phyloP scores from a whole-genome alignment of 2,113 vertebrate species.

The Proteles cristata region DNA sequence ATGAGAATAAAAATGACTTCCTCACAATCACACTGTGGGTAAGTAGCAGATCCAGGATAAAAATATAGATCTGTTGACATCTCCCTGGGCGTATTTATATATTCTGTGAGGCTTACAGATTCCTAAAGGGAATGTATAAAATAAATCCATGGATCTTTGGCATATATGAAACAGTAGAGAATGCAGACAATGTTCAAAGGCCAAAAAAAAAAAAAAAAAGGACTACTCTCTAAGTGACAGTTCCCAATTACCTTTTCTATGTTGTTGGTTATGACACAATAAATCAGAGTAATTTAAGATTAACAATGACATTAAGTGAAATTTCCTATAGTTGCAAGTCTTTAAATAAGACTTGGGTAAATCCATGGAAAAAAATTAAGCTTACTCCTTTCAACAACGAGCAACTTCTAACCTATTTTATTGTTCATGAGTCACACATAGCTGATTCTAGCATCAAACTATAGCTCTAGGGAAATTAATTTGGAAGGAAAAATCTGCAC shows the following conservation, averaged over 20 bases:
- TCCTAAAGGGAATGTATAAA: not conserved
- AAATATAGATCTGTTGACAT: not conserved
- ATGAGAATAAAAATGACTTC: not conserved
- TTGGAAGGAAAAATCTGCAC: constrained; percentile 1
- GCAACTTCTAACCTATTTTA: constrained; percentile 10
- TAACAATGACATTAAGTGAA: constrained; percentile 21
- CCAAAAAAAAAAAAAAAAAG: not conserved
- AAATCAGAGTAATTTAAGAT: constrained; percentile 34
- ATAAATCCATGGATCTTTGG: not conserved
- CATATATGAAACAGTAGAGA: not conserved
- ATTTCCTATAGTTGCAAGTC: not conserved
- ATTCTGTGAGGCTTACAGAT: not conserved
- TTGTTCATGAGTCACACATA: not conserved
- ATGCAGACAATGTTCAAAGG: constrained; percentile 11
- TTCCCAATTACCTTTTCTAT: not conserved
- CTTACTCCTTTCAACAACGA: not conserved
- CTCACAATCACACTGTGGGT: not conserved
- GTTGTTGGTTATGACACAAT: not conserved
- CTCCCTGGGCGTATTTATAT: not conserved
- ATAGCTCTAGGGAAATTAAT: not conserved
- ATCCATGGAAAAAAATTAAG: not conserved
- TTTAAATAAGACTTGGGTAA: not conserved
- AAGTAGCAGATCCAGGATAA: not conserved
- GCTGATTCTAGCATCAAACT: constrained; percentile 3
- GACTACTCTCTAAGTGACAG: not conserved